Evolutionary conservation across 2,888 invertebrate genomes (phyloP).

Genomic region (Agapostemon virescens): DNA sequence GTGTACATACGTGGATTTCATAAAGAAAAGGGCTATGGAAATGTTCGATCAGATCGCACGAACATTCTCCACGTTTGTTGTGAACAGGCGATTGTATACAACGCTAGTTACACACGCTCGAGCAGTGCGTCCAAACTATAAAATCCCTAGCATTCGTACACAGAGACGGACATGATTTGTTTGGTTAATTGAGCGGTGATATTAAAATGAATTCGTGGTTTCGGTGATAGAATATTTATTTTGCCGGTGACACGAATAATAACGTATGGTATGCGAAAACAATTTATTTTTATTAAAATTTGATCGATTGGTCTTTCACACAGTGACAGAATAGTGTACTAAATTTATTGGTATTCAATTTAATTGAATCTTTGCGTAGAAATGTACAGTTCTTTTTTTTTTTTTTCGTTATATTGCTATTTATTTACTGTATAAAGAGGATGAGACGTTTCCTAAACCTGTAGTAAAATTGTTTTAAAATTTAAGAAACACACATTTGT

Average conservation of each 20-base stretch:
- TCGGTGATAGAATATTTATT: slow-evolving; percentile 25
- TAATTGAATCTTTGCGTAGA: slow-evolving; percentile 42
- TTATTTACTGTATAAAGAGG: slow-evolving; percentile 46
- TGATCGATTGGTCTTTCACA: slow-evolving; percentile 51
- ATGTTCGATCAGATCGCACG: neutral
- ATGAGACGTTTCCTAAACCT: slow-evolving; percentile 39
- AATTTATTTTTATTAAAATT: slow-evolving; percentile 60
- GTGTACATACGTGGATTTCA: neutral
- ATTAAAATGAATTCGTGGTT: slow-evolving; percentile 13
- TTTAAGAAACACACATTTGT: slow-evolving; percentile 29
- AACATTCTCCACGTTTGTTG: slow-evolving; percentile 20
- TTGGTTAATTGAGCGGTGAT: slow-evolving; percentile 1
- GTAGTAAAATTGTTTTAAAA: slow-evolving; percentile 49
- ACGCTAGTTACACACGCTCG: slow-evolving; percentile 7
- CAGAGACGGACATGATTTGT: neutral
- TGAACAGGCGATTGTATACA: slow-evolving; percentile 12
- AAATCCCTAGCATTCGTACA: slow-evolving; percentile 36
- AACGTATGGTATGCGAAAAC: slow-evolving; percentile 48
- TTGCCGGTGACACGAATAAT: slow-evolving; percentile 36
- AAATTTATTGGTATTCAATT: slow-evolving; percentile 53
- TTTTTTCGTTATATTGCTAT: slow-evolving; percentile 48
- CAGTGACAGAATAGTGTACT: slow-evolving; percentile 45
- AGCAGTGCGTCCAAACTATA: slow-evolving; percentile 11
- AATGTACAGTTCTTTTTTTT: slow-evolving; percentile 55
- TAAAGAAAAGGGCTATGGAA: neutral